Percentiles rank a stretch among this genome's conserved stretches.
Conservation (phyloP, 2,888 invertebrate species). For the Meliscaeva auricollis region DNA sequence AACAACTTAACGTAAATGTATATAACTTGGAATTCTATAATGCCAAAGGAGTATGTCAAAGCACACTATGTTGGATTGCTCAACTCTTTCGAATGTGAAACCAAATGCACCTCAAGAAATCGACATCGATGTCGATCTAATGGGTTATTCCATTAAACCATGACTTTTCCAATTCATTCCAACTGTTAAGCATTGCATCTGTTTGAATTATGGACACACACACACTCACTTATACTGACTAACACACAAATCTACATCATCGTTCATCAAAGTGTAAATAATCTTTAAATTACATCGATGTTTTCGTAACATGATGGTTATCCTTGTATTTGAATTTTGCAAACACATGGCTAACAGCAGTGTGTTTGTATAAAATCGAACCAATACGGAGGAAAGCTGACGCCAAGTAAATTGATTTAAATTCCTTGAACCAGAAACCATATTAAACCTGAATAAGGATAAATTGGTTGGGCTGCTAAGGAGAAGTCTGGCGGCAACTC, state of each 20-base stretch:
- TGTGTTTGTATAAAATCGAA: slow-evolving; percentile 5
- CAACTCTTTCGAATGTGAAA: slow-evolving; percentile 5
- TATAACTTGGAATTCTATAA: slow-evolving; percentile 2
- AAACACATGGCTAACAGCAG: slow-evolving; percentile 41
- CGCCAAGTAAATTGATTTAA: slow-evolving; percentile 68
- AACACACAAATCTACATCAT: not conserved
- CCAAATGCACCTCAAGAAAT: slow-evolving; percentile 8
- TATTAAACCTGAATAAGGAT: slow-evolving; percentile 31
- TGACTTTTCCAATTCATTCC: slow-evolving; percentile 4
- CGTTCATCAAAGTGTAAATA: slow-evolving; percentile 47
- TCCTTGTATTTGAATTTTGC: slow-evolving; percentile 31
- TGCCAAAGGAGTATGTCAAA: not conserved
- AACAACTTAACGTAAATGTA: not conserved
- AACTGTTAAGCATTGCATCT: slow-evolving; percentile 25
- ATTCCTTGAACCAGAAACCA: slow-evolving; percentile 51
- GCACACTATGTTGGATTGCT: not conserved
- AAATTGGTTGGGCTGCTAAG: slow-evolving; percentile 15
- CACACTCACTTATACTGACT: not conserved
- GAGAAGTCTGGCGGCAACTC: not conserved
- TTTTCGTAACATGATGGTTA: slow-evolving; percentile 22
- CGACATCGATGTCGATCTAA: too few species aligned
- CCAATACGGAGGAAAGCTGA: slow-evolving; percentile 30
- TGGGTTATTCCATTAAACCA: slow-evolving; percentile 30
- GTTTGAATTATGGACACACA: slow-evolving; percentile 14
- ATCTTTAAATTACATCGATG: slow-evolving; percentile 47